Evolutionary conservation across 2,113 vertebrate genomes (phyloP).

Genomic region (Pipa parva): DNA sequence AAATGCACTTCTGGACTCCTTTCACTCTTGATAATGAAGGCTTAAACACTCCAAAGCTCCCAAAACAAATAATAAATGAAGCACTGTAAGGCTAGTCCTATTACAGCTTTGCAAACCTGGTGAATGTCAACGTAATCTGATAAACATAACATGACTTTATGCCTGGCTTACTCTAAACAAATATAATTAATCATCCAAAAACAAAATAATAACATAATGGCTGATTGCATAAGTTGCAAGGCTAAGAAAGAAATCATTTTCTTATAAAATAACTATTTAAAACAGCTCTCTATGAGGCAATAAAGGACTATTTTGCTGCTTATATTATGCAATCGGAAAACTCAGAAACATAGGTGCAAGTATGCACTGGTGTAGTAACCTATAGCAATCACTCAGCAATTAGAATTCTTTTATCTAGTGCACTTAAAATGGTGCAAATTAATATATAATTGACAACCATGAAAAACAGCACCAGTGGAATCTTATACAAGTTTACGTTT

Average conservation of each 20-base stretch:
- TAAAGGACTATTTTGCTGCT: too few species aligned
- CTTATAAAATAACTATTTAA: too few species aligned
- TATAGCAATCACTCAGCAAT: too few species aligned
- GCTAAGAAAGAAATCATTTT: background rate
- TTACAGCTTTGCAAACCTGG: constrained; percentile 6
- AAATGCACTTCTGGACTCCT: background rate
- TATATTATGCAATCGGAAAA: too few species aligned
- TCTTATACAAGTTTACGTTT: too few species aligned
- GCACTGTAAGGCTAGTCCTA: background rate
- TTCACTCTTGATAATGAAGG: background rate
- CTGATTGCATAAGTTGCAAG: constrained; percentile 9
- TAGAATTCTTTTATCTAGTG: too few species aligned
- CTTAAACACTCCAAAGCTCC: background rate
- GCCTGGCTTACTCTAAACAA: constrained; percentile 9
- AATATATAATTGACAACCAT: too few species aligned
- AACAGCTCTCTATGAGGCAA: too few species aligned
- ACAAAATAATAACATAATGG: constrained; percentile 18
- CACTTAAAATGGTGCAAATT: too few species aligned
- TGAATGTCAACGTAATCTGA: constrained; percentile 27
- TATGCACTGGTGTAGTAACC: too few species aligned
- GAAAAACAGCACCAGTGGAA: too few species aligned
- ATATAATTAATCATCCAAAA: constrained; percentile 22
- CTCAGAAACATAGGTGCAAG: too few species aligned
- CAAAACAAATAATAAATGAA: background rate
- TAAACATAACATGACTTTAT: constrained; percentile 9